phyloP scores from a whole-genome alignment of 2,797 vertebrate species.

The Pseudomugil tenellus region DNA sequence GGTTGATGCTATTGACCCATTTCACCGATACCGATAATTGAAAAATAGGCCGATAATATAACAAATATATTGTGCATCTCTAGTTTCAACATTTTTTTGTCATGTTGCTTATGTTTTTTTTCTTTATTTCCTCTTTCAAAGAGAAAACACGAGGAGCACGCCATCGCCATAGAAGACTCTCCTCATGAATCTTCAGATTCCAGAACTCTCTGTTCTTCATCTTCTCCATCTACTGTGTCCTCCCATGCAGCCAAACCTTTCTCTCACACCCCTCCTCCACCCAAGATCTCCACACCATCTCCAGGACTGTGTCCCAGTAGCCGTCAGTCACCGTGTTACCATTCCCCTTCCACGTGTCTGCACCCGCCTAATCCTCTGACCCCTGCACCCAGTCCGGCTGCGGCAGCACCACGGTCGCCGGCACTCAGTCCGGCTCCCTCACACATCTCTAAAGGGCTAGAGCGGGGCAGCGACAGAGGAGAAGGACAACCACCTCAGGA shows the following conservation, averaged over 20 bases:
- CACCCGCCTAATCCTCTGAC: conserved; percentile 85
- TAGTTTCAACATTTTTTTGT: neutral
- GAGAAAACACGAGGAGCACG: conserved; percentile 89
- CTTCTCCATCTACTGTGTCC: conserved; percentile 69
- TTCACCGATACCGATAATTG: no score
- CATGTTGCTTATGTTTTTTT: neutral
- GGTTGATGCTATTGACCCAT: no score
- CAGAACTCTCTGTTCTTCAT: conserved; percentile 76
- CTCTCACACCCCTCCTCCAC: conserved; percentile 84
- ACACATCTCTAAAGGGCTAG: conserved; percentile 84
- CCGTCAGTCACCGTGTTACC: conserved; percentile 91
- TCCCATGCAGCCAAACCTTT: conserved; percentile 89
- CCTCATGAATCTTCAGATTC: conserved; percentile 70
- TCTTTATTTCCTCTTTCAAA: conserved; percentile 60
- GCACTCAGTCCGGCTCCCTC: conserved; percentile 87
- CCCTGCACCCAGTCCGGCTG: conserved; percentile 81
- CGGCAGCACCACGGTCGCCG: conserved; percentile 85
- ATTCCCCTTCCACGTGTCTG: conserved; percentile 85
- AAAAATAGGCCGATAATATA: no score
- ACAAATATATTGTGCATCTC: no score
- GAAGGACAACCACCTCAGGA: conserved; percentile 87
- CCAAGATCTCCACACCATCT: conserved; percentile 82
- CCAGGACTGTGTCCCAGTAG: conserved; percentile 82
- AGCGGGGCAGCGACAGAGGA: conserved; percentile 84
- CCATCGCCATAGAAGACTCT: conserved; percentile 84